A percentile compares a stretch with the other conserved stretches of the same genome.
phyloP scores from a whole-genome alignment of 2,888 invertebrate species.

The Orthosia gracilis region DNA sequence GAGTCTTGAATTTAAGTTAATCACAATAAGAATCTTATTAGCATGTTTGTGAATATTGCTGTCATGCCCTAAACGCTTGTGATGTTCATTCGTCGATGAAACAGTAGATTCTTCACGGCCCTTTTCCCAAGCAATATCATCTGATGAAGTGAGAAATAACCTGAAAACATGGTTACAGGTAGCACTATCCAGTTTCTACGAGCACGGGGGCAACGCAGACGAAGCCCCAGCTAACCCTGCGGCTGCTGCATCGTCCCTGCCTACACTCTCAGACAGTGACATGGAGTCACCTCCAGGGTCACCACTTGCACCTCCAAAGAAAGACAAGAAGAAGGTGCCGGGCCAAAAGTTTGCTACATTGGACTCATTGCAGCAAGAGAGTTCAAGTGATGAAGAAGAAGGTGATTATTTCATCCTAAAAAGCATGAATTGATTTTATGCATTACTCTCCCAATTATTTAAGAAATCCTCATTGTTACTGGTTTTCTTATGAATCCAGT shows the following conservation, averaged over 20 bases:
- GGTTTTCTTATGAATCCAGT: not conserved
- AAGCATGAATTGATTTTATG: not conserved
- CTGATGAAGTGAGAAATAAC: not conserved
- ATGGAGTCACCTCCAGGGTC: slow-evolving; percentile 85
- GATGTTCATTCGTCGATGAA: not conserved
- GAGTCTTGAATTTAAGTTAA: not conserved
- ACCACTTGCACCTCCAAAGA: slow-evolving; percentile 77
- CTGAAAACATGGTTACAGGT: slow-evolving; percentile 86
- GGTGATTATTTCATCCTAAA: slow-evolving; percentile 74
- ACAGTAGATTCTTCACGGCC: not conserved
- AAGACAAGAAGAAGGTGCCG: slow-evolving; percentile 81
- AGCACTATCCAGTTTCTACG: slow-evolving; percentile 96
- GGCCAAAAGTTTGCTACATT: slow-evolving; percentile 92
- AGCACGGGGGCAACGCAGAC: slow-evolving; percentile 92
- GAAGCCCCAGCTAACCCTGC: slow-evolving; percentile 79
- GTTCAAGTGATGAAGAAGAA: slow-evolving; percentile 92
- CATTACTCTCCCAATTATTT: not conserved
- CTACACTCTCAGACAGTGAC: slow-evolving; percentile 83
- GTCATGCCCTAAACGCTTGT: not conserved
- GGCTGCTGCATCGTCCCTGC: slow-evolving; percentile 73
- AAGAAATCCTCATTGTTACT: no score
- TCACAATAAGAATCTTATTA: slow-evolving; percentile 21
- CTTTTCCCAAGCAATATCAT: not conserved
- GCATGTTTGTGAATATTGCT: not conserved
- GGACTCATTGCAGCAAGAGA: slow-evolving; percentile 89